phyloP scores from a whole-genome alignment of 1,140 invertebrate genomes.

The Odontomachus brunneus region DNA sequence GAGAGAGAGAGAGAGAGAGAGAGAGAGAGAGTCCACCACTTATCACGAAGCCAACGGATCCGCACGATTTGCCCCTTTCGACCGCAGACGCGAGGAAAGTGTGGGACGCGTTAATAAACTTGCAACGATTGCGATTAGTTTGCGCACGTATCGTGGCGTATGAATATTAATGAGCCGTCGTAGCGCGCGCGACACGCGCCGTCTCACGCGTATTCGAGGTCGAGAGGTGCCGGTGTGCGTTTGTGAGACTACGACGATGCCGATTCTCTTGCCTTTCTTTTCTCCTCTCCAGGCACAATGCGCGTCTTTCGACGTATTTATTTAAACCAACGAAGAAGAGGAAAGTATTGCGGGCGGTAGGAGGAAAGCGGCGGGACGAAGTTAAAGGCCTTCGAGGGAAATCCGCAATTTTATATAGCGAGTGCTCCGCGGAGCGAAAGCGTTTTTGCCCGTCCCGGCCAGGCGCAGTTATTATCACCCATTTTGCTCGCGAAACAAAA shows the following conservation, averaged over 20 bases:
- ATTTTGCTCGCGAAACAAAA: constrained; percentile 64
- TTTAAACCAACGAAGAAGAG: constrained; percentile 10
- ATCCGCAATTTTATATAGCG: constrained; percentile 66
- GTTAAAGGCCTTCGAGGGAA: constrained; percentile 46
- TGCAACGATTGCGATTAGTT: not conserved
- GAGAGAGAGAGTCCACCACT: too few species aligned
- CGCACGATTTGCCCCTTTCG: constrained; percentile 6
- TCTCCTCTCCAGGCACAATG: too few species aligned
- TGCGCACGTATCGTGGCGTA: constrained; percentile 8
- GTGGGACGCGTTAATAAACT: constrained; percentile 24
- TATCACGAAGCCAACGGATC: too few species aligned
- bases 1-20: too few species aligned
- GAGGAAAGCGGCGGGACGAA: not conserved
- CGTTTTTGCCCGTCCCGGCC: constrained; percentile 60
- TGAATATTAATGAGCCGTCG: constrained; percentile 41
- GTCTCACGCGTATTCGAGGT: constrained; percentile 12
- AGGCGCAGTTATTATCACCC: constrained; percentile 67
- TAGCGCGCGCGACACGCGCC: not conserved
- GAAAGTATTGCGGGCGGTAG: constrained; percentile 18
- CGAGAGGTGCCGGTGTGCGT: not conserved
- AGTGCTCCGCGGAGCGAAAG: constrained; percentile 17
- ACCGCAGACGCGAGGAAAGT: constrained; percentile 26
- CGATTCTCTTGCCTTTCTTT: not conserved
- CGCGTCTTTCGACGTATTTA: not conserved
- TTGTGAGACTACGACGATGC: not conserved